A percentile compares a stretch with the other conserved stretches of the same genome.
Conservation (phyloP, 2,797 vertebrate genomes). For the Scyliorhinus canicula region DNA sequence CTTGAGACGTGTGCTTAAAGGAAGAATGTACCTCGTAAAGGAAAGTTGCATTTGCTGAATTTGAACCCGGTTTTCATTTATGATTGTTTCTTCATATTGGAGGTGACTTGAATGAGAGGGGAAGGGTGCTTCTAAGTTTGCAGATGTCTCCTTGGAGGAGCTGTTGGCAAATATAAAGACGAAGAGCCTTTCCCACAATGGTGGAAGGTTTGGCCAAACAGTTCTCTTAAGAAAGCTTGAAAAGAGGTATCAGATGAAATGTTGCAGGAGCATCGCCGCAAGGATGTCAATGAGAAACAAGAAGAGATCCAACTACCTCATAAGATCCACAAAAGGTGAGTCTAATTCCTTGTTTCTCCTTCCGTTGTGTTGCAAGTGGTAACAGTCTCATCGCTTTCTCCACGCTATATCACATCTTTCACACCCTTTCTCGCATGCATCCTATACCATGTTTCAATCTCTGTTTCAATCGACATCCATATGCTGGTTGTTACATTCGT, state of each 20-base stretch:
- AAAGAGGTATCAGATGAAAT: not conserved
- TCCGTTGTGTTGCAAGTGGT: not conserved
- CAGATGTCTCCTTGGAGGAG: not conserved
- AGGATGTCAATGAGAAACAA: not conserved
- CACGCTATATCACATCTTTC: not conserved
- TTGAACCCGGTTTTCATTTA: not conserved
- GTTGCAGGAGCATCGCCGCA: not conserved
- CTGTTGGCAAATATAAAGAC: no score
- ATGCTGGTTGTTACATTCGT: not conserved
- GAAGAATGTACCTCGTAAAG: not conserved
- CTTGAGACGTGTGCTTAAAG: not conserved
- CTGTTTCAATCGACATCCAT: no score
- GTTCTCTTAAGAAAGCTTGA: not conserved
- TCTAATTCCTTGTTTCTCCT: not conserved
- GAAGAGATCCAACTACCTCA: not conserved
- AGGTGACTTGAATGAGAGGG: not conserved
- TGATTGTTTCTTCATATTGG: not conserved
- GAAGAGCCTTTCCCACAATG: not conserved
- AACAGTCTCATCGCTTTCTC: not conserved
- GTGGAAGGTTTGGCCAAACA: no score
- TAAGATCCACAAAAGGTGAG: not conserved
- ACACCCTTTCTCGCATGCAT: not conserved
- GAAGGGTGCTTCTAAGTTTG: not conserved
- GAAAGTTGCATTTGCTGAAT: not conserved
- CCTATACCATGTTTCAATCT: not conserved